Conservation (phyloP, 2,888 invertebrate genomes). For the Himalopsyche kuldschensis region DNA sequence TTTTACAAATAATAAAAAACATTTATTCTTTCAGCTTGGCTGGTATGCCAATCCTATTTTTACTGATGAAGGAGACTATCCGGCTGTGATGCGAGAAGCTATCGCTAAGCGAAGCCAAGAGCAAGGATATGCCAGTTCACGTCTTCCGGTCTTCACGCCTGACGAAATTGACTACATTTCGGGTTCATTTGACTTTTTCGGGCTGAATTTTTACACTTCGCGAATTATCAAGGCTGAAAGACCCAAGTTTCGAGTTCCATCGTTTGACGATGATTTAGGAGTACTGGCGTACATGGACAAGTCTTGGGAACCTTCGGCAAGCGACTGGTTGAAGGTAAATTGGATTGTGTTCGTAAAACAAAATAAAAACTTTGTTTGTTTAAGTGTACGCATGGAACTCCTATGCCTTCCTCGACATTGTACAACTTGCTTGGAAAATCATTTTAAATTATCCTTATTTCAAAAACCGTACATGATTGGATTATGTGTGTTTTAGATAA, state of each 20-base stretch:
- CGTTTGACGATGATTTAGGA: background rate
- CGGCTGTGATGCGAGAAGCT: slow-evolving; percentile 59
- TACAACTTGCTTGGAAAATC: too few relatives aligned
- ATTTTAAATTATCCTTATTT: too few relatives aligned
- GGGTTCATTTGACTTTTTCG: slow-evolving; percentile 67
- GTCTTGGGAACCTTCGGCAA: background rate
- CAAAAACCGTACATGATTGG: too few relatives aligned
- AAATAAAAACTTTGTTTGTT: too few relatives aligned
- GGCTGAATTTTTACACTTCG: slow-evolving; percentile 69
- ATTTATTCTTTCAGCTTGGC: slow-evolving; percentile 49
- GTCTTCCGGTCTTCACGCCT: slow-evolving; percentile 60
- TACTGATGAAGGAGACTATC: slow-evolving; percentile 63
- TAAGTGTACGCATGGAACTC: too few relatives aligned
- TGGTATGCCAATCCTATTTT: slow-evolving; percentile 66
- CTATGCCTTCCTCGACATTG: too few relatives aligned
- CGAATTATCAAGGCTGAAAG: slow-evolving; percentile 42
- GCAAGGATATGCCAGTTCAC: slow-evolving; percentile 60
- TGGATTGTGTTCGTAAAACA: too few relatives aligned
- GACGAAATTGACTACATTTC: slow-evolving; percentile 63
- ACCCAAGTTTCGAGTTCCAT: background rate
- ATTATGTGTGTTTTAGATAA: too few relatives aligned
- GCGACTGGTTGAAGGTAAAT: background rate
- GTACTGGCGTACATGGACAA: background rate
- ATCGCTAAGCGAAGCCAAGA: slow-evolving; percentile 59
- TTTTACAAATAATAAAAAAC: background rate